A percentile compares a stretch with the other conserved stretches of the same genome.
These are phyloP conservation scores for Pangasius larnaudii DNA, from an alignment of 2,797 vertebrate species.

Conservation along the genomic window DNA sequence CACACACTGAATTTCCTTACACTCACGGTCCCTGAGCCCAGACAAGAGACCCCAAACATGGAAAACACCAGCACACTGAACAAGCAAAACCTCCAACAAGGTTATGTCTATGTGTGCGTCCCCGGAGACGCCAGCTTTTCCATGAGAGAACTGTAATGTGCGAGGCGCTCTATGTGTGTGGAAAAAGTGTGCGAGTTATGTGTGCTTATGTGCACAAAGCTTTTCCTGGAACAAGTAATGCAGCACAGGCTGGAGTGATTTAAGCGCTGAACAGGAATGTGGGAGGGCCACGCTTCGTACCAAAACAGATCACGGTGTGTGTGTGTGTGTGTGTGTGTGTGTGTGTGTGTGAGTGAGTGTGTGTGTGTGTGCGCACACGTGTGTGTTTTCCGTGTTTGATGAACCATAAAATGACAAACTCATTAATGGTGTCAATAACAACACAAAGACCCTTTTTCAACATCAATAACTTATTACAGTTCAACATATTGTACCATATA, in stretches of 20 bases:
- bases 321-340: slow-evolving; percentile 49
- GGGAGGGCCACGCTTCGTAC: slow-evolving; percentile 80
- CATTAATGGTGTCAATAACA: slow-evolving; percentile 39
- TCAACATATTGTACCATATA: not conserved
- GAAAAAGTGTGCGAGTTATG: slow-evolving; percentile 45
- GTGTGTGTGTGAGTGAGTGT: slow-evolving; percentile 51
- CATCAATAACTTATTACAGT: not conserved
- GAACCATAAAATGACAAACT: slow-evolving; percentile 45
- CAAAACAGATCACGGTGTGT: slow-evolving; percentile 73
- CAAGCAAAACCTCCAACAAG: slow-evolving; percentile 21
- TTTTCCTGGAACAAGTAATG: slow-evolving; percentile 77
- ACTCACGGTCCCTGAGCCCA: slow-evolving; percentile 30
- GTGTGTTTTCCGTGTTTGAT: slow-evolving; percentile 31
- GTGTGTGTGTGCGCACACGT: slow-evolving; percentile 38
- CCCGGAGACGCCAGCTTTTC: slow-evolving; percentile 56
- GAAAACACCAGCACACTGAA: slow-evolving; percentile 35
- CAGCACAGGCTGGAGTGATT: slow-evolving; percentile 83
- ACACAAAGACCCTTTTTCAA: slow-evolving; percentile 21
- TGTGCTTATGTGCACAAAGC: slow-evolving; percentile 63
- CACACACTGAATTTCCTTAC: slow-evolving; percentile 42
- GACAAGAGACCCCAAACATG: slow-evolving; percentile 45
- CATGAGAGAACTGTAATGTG: slow-evolving; percentile 65
- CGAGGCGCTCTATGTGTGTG: slow-evolving; percentile 30
- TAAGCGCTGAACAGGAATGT: slow-evolving; percentile 81
- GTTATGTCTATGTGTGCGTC: slow-evolving; percentile 24